A percentile compares a stretch with the other conserved stretches of the same genome.
phyloP scores from a whole-genome alignment of 2,797 vertebrate species.

The Enteromius afrohamiltoni region DNA sequence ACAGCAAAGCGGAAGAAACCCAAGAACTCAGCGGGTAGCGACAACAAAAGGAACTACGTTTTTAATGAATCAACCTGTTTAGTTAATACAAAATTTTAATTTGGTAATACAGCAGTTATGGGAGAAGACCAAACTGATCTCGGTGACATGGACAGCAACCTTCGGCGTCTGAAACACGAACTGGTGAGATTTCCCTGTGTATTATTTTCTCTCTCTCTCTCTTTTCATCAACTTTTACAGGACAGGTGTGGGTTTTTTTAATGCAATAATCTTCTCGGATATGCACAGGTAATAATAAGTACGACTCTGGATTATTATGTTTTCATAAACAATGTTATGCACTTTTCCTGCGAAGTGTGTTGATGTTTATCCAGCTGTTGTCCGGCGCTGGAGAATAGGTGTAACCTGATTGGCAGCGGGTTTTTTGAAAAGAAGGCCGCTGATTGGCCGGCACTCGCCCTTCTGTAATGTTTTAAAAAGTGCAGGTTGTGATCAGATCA shows the following conservation, averaged over 20 bases:
- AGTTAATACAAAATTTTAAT: background rate
- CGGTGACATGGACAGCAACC: slow-evolving; percentile 56
- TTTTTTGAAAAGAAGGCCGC: slow-evolving; percentile 48
- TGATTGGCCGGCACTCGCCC: slow-evolving; percentile 44
- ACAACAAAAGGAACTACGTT: background rate
- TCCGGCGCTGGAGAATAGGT: background rate
- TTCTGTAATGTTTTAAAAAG: background rate
- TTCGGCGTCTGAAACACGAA: slow-evolving; percentile 59
- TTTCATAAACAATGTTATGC: background rate
- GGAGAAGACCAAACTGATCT: slow-evolving; percentile 23
- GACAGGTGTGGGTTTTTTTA: background rate
- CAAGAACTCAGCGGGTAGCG: background rate
- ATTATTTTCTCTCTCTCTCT: too few relatives aligned
- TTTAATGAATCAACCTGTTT: background rate
- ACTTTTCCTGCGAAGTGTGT: background rate
- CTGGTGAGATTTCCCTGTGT: slow-evolving; percentile 49
- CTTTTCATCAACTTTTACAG: background rate
- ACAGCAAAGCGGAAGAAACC: background rate
- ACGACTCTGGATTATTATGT: background rate
- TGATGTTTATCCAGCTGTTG: background rate
- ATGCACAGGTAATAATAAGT: background rate
- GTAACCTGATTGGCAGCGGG: slow-evolving; percentile 7
- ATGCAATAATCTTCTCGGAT: background rate
- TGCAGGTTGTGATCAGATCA: background rate
- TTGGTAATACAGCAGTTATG: background rate